These are phyloP conservation scores for Euzophera pinguis DNA, from an alignment of 2,888 invertebrate species.

Conservation along the genomic window DNA sequence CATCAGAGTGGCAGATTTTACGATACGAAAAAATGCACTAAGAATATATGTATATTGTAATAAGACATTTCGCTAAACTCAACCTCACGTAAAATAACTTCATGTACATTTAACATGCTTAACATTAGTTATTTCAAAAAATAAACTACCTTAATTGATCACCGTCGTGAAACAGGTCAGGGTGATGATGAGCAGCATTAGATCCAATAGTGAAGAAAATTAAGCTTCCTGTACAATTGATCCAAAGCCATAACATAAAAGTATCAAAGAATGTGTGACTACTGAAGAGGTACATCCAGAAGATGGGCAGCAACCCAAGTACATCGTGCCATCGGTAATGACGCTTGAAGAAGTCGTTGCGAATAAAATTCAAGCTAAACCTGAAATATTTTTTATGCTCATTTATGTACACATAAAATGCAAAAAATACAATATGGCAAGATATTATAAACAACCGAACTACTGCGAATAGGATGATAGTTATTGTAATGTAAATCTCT, in stretches of 20 bases:
- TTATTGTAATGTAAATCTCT: too few relatives aligned
- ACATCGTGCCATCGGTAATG: constrained; percentile 58
- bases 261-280: constrained; percentile 47
- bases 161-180: constrained; percentile 89
- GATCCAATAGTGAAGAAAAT: constrained; percentile 82
- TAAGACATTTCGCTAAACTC: too few relatives aligned
- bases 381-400: constrained; percentile 29
- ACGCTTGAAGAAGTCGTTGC: constrained; percentile 43
- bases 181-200: constrained; percentile 91
- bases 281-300: constrained; percentile 60
- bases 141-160: constrained; percentile 84
- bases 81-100: too few relatives aligned
- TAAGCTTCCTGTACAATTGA: constrained; percentile 79
- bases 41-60: too few relatives aligned
- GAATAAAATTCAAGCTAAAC: constrained; percentile 37
- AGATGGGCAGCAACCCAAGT: constrained; percentile 56
- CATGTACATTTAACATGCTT: too few relatives aligned
- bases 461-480: too few relatives aligned
- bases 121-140: too few relatives aligned
- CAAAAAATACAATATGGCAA: too few relatives aligned
- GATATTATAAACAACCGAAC: too few relatives aligned
- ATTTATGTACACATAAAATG: too few relatives aligned
- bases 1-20: too few relatives aligned
- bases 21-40: too few relatives aligned
- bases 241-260: constrained; percentile 77